phyloP scores from a whole-genome alignment of 2,888 invertebrate species.

The Hecatera dysodea region DNA sequence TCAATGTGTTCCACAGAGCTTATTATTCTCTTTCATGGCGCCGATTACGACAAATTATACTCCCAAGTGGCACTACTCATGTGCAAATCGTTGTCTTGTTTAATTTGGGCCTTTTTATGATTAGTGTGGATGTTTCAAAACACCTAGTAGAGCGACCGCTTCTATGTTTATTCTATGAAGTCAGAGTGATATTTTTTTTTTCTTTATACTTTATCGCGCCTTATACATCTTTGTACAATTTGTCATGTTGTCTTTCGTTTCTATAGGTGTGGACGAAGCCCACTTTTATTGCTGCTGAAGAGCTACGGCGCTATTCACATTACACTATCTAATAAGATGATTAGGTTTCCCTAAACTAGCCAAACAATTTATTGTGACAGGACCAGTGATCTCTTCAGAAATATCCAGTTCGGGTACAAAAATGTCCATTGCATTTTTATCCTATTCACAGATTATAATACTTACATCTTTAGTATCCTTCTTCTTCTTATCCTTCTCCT shows the following conservation, averaged over 20 bases:
- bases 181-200: neutral
- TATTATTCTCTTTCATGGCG: neutral
- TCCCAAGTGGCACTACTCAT: neutral
- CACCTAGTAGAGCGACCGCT: neutral
- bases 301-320: neutral
- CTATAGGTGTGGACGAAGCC: neutral
- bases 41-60: neutral
- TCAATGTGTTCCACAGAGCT: neutral
- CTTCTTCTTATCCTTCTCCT: slow-evolving; percentile 80
- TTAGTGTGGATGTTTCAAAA: neutral
- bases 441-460: slow-evolving; percentile 17
- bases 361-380: neutral
- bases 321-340: neutral
- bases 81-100: neutral
- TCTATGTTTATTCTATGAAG: neutral
- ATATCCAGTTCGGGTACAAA: neutral
- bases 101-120: neutral
- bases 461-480: slow-evolving; percentile 86
- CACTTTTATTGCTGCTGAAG: neutral
- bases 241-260: neutral
- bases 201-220: neutral
- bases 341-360: neutral
- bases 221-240: neutral
- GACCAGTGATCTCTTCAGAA: no score
- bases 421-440: neutral